These are phyloP conservation scores for Albula glossodonta DNA, from an alignment of 2,113 vertebrate genomes.

Conservation along the genomic window DNA sequence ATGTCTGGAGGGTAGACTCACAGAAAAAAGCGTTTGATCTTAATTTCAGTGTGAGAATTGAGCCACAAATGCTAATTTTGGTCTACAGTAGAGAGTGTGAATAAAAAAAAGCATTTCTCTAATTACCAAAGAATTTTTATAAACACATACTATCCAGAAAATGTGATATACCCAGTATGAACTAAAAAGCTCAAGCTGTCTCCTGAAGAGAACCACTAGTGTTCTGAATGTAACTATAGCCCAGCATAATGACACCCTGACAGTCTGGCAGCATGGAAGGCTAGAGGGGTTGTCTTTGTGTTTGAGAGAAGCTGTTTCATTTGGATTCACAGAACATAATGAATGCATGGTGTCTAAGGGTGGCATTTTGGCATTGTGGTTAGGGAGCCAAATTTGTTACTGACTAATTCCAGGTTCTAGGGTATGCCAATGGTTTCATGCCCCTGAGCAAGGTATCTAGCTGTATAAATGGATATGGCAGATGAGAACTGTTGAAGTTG, in stretches of 20 bases:
- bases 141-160: neutral
- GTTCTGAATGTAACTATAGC: neutral
- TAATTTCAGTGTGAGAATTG: constrained; percentile 1
- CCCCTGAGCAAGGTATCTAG: neutral
- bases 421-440: neutral
- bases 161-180: neutral
- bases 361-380: neutral
- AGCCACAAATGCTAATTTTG: neutral
- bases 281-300: neutral
- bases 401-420: too few species aligned
- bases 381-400: too few species aligned
- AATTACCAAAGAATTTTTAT: neutral
- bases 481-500: neutral
- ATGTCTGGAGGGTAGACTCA: neutral
- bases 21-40: neutral
- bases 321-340: neutral
- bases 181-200: neutral
- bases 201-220: neutral
- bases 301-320: neutral
- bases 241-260: too few species aligned
- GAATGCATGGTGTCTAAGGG: neutral
- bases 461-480: neutral
- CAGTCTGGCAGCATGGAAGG: too few species aligned
- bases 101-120: neutral
- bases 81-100: neutral